Conservation (phyloP, 2,797 vertebrate species). For the Gymnodraco acuticeps region DNA sequence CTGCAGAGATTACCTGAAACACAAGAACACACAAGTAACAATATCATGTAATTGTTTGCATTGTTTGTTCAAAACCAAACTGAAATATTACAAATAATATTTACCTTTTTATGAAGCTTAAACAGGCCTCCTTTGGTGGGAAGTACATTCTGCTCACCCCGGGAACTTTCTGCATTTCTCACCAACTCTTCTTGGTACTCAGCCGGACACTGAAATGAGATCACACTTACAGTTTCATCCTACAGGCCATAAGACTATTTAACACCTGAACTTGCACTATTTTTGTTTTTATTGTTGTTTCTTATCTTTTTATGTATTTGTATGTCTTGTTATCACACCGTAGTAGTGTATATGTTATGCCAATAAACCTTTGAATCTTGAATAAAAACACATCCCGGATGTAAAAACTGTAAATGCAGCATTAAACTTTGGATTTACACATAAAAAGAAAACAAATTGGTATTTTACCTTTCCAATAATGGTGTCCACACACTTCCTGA, state of each 20-base stretch:
- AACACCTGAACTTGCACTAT: no score
- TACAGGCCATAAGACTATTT: no score
- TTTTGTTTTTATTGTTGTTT: no score
- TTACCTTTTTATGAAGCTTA: conserved; percentile 93
- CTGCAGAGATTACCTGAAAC: conserved; percentile 90
- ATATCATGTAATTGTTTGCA: background rate
- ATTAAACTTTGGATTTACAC: background rate
- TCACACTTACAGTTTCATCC: background rate
- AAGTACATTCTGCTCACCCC: conserved; percentile 83
- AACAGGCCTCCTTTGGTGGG: conserved; percentile 89
- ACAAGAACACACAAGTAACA: conserved; percentile 8
- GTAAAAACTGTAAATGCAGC: background rate
- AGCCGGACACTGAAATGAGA: conserved; percentile 87
- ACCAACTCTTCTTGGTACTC: conserved; percentile 93
- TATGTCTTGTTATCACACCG: no score
- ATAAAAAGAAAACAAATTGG: background rate
- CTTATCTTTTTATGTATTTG: no score
- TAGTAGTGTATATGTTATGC: no score
- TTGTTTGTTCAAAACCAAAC: background rate
- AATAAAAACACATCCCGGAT: background rate
- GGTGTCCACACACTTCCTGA: conserved; percentile 93
- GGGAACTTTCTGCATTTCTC: conserved; percentile 88
- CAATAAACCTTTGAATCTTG: no score
- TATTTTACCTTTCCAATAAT: conserved; percentile 92
- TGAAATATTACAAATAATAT: background rate